Evolutionary conservation across 2,797 vertebrate genomes (phyloP), one percentile per base, ranked within the genome.

Genomic region (Tangara arthus): DNA sequence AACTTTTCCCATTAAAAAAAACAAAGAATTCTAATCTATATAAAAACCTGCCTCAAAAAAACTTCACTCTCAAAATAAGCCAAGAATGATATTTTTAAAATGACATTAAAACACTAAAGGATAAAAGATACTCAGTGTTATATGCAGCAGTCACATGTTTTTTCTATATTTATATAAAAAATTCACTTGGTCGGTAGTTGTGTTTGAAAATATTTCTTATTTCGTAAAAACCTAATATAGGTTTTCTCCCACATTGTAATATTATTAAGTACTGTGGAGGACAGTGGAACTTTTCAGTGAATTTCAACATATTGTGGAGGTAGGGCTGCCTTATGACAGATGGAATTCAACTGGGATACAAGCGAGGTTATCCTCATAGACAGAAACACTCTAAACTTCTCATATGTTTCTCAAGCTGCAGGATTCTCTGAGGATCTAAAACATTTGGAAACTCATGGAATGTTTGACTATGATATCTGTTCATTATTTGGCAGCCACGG

Each of bases 341-440:
- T 95, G 92, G 96, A 96, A 93, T 96, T 95, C 91, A 89, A 60
- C 39, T 70, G 89, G 94, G 91, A 92, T 87, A 82, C 63, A 73
- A 55, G 47, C 52, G 84, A 92, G 91, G 95, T 94, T 96, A 94
- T 80, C 66, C 32, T 90, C 68, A 46, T 37, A 95, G 89, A 92
- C 87, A 96, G 92, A 95, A 96, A 66, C 63, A 68, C 63, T 90
- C 81, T 82, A 93, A 95, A 95, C 89, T 96, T 96, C 95, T 96
- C 96, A 95, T 96, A 96, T 95, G 94, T 95, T 93, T 80, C 87
- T 91, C 94, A 96, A 96, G 94, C 92, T 96, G 94, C 78, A 80
- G 81, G 70, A 92, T 95, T 92, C 83, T 96, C 94, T 76, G 87
- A 94, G 92, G 91, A 95, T 94, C 75, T 90, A 95, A 96, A 96